These are phyloP conservation scores for Campoplex nolae DNA, from an alignment of 2,888 invertebrate genomes.

Conservation along the genomic window DNA sequence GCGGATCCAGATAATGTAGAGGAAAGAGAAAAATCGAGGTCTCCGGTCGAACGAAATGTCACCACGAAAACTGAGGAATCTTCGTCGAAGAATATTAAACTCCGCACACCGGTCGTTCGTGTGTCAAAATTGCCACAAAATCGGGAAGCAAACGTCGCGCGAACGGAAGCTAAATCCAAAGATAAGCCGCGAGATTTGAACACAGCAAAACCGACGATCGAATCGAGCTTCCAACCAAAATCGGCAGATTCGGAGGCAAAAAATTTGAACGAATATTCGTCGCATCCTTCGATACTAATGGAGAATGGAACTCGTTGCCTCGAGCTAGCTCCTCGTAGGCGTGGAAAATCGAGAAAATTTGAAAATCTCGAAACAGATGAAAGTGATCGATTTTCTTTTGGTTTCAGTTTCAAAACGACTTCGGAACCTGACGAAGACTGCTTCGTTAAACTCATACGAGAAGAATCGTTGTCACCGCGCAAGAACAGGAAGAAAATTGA, in stretches of 20 bases:
- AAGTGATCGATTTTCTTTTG: background rate
- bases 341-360: background rate
- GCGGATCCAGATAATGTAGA: background rate
- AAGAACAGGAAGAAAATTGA: background rate
- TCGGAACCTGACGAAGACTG: constrained; percentile 36
- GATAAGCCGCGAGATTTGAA: background rate
- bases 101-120: constrained; percentile 25
- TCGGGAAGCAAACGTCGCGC: background rate
- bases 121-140: constrained; percentile 39
- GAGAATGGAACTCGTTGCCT: background rate
- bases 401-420: constrained; percentile 18
- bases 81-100: background rate
- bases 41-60: background rate
- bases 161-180: background rate
- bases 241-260: background rate
- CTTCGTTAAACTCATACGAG: constrained; percentile 15
- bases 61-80: background rate
- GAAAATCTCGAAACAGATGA: background rate
- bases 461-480: background rate
- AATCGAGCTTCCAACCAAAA: background rate
- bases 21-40: background rate
- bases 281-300: background rate
- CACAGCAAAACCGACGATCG: too few relatives aligned
- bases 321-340: background rate
- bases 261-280: background rate